Base-by-base conservation (phyloP, 2,113 vertebrate genomes). In the Phalacrocorax brasilianus region DNA sequence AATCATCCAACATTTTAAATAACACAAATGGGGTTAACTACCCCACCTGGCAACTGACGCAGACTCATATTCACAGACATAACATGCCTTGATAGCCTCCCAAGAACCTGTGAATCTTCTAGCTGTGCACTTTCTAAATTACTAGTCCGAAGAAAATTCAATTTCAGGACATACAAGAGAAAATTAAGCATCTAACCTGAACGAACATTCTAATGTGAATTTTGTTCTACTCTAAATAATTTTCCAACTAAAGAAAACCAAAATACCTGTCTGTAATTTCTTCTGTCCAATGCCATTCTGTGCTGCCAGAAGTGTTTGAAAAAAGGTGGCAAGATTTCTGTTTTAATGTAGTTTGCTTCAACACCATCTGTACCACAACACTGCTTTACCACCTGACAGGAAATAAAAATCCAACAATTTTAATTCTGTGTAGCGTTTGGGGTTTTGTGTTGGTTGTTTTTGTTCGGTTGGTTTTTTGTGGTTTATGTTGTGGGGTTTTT, bases 281-380 rank as follows among this genome's bases (percentile, higher is more conserved):
- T 99, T 95, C 99, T 98, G 98, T 99, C 99, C 97, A 99, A 95
- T 33, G 99, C 99, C 99, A 99, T 99, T 98, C 99, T 98, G 97
- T 99, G 99, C 92, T 99, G 99, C 99, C 99, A 99, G 91, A 99
- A 99, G 96, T 99, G 99, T 96, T 99, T 99, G 97, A 99, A 99
- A 98, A 99, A 99, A 7, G 99, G 99, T 6, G 99, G 99, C 91
- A 99, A 98, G 97, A 99, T 99, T 97, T 99, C 99, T 2, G 99
- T 99, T 97, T 99, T 99, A 80, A 99, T 99, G 97, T 99, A 99
- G 97, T 99, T 99, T 82, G 99, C 99, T 98, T 99, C 99, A 53
- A 99, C 99, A 98, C 99, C 99, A 96, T 99, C 99, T 0, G 99
- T 99, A 56, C 99, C 99, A 97, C 99, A 99, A 85, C 99, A 99